phyloP scores from a whole-genome alignment of 35 echinoderm and acorn worm species.

The Heliocidaris erythrogramma region DNA sequence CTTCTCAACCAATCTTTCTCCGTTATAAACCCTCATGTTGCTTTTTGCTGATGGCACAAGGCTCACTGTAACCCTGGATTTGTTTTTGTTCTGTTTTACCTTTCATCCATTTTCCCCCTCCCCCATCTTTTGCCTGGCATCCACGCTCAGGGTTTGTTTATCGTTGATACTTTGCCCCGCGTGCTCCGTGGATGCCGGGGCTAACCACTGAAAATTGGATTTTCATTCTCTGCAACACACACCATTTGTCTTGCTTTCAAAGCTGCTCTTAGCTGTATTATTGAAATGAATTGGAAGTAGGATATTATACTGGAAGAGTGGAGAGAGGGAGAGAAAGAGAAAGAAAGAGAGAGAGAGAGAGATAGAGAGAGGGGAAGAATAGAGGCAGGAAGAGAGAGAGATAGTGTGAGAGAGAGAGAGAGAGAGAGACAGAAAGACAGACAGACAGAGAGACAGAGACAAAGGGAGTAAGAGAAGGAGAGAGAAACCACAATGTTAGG shows the following conservation, averaged over 20 bases:
- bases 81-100: not conserved
- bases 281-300: constrained; percentile 46
- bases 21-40: constrained; percentile 27
- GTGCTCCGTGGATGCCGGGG: not conserved
- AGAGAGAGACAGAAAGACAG: not conserved
- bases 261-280: constrained; percentile 47
- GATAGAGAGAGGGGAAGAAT: not conserved
- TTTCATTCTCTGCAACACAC: constrained; percentile 42
- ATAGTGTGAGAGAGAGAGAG: not conserved
- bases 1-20: constrained; percentile 31
- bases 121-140: not conserved
- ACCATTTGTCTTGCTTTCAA: constrained; percentile 50
- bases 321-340: not conserved
- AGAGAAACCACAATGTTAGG: constrained; percentile 5
- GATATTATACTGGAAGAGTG: not conserved
- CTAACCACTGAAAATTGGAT: constrained; percentile 48
- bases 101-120: constrained; percentile 6
- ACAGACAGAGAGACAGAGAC: not conserved
- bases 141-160: constrained; percentile 43
- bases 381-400: not conserved
- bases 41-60: constrained; percentile 29
- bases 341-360: not conserved
- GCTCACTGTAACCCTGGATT: constrained; percentile 24
- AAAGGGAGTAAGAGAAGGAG: not conserved
- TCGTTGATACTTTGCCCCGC: constrained; percentile 45